phyloP scores from a whole-genome alignment of 2,888 invertebrate genomes.

The Coleophora flavipennella region DNA sequence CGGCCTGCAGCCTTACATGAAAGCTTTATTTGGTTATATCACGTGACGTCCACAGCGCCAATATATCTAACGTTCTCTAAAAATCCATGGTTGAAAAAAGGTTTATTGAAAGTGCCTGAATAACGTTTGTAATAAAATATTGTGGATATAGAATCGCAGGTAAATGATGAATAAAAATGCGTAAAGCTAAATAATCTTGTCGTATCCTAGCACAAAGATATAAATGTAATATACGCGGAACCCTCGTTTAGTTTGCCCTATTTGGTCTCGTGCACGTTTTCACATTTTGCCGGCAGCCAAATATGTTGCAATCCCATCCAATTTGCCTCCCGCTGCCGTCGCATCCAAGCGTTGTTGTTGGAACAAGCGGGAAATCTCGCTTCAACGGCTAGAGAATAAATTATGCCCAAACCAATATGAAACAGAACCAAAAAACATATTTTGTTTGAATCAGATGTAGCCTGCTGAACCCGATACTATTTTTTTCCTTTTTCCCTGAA shows the following conservation, averaged over 20 bases:
- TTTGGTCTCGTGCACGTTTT: constrained; percentile 52
- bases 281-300: constrained; percentile 53
- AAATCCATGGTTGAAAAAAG: no score
- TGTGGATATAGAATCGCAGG: no score
- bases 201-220: no score
- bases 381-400: constrained; percentile 50
- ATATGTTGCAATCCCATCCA: constrained; percentile 64
- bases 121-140: no score
- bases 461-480: constrained; percentile 7
- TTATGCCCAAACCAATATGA: constrained; percentile 48
- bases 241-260: constrained; percentile 49
- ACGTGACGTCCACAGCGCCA: constrained; percentile 16
- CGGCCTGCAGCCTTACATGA: constrained; percentile 23
- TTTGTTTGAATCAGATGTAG: constrained; percentile 3
- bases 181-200: no score
- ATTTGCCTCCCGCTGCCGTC: constrained; percentile 55
- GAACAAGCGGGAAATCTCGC: constrained; percentile 63
- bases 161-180: no score
- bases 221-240: no score
- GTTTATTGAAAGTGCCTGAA: no score
- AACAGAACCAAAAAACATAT: constrained; percentile 21
- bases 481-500: no score
- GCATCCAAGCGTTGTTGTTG: constrained; percentile 36
- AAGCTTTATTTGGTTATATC: constrained; percentile 34
- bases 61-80: constrained; percentile 16